phyloP scores from a whole-genome alignment of 2,113 vertebrate species.

The Python bivittatus region DNA sequence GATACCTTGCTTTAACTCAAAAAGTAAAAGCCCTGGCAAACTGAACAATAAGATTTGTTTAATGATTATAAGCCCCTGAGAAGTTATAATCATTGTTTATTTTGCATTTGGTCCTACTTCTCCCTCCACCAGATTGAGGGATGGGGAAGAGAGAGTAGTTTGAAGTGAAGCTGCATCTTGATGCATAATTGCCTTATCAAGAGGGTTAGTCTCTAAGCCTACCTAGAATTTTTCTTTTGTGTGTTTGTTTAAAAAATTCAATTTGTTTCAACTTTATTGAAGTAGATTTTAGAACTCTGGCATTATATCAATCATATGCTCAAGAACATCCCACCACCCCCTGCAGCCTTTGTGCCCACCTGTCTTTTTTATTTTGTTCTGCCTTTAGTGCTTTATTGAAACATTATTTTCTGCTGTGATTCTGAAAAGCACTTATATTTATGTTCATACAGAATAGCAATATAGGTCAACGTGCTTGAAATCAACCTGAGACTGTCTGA shows the following conservation, averaged over 20 bases:
- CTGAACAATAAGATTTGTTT: not conserved
- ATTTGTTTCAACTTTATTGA: no score
- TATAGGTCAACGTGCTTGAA: not conserved
- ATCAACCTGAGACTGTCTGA: not conserved
- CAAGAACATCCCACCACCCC: not conserved
- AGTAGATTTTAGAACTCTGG: not conserved
- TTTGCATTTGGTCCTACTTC: not conserved
- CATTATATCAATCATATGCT: not conserved
- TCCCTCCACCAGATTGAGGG: not conserved
- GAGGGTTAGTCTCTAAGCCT: no score
- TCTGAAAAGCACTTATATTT: not conserved
- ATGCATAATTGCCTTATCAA: not conserved
- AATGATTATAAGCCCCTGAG: not conserved
- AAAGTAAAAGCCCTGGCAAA: not conserved
- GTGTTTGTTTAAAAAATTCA: no score
- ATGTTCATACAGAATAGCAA: not conserved
- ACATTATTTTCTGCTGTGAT: not conserved
- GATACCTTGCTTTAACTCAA: constrained; percentile 15
- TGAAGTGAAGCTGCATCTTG: not conserved
- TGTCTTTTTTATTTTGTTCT: not conserved
- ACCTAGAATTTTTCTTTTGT: no score
- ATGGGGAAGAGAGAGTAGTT: not conserved
- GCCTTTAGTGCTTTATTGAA: not conserved
- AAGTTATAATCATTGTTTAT: not conserved
- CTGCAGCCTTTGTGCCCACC: not conserved